Evolutionary conservation across 2,113 vertebrate species (phyloP), one percentile per base, ranked within the genome.

Genomic region (Amblyopsis rosae): DNA sequence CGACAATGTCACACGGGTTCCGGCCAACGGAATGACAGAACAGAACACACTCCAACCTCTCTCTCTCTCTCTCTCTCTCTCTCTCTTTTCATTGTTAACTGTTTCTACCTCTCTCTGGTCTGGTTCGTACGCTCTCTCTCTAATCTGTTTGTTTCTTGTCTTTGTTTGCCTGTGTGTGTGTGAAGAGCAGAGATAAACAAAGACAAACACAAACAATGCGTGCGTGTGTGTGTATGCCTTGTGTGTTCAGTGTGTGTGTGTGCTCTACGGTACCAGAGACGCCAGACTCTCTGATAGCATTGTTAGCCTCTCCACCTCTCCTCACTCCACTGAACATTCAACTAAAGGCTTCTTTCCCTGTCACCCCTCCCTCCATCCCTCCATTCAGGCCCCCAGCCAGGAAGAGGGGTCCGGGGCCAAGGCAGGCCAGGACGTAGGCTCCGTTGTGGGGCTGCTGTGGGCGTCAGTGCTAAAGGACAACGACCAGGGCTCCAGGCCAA

Each of bases 101-200:
- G 48, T 51, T 11, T 56, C 54, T 56, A 15, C 9, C 54, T 56
- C 54, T 19, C 54, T 56, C 49, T 51, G 49, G 10, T 32, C 55
- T 11, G 55, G 32, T 73, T 67, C 32, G 16, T 26, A 45, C 50
- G 46, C 32, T 19, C 49, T 50, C 49, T 69, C 32, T 45, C 59
- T 15, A 10, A 12, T 51, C 13, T 51, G 10, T 17, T 32, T 26
- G 19, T 66, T 87, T 80, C 84, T 78, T 77, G 70, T 73, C 66
- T 87, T 86, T 87, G 83, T 88, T 77, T 81, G 62, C 67, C 55
- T 57, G 49, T 51, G 1, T 80, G 46, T 72, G 89, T 86, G 86
- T 90, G 86, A 91, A 83, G 82, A 76, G 78, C 75, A 56, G 79
- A 64, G 89, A 93, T 92, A 90, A 93, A 90, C 86, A 85, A 86